Percentiles rank a stretch among this genome's conserved stretches.
phyloP scores from a whole-genome alignment of 2,888 invertebrate genomes.

The Orthosia cruda region DNA sequence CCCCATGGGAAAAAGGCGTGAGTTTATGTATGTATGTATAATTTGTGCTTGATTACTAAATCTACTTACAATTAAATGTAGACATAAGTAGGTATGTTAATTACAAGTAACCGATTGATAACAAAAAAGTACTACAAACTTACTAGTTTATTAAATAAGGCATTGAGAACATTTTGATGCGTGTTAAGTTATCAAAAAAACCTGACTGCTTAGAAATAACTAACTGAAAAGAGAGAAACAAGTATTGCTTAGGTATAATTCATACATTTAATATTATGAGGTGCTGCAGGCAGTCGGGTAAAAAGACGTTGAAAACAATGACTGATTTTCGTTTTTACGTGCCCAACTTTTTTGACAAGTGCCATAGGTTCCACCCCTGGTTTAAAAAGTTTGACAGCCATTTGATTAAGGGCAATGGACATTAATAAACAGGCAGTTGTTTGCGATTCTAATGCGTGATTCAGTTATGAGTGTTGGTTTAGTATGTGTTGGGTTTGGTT shows the following conservation, averaged over 20 bases:
- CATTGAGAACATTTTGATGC: not conserved
- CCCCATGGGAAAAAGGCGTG: too few species aligned
- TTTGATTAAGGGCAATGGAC: conserved; percentile 52
- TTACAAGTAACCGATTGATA: not conserved
- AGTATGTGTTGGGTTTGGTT: conserved; percentile 19
- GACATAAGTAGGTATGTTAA: too few species aligned
- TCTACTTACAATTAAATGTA: not conserved
- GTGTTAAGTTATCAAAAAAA: not conserved
- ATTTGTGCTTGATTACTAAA: not conserved
- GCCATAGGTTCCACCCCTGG: not conserved
- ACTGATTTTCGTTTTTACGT: not conserved
- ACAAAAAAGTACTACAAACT: too few species aligned
- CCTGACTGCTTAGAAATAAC: too few species aligned
- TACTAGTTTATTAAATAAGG: not conserved
- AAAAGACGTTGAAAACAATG: not conserved
- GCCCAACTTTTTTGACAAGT: not conserved
- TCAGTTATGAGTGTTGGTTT: conserved; percentile 37
- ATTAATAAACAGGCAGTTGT: conserved; percentile 48
- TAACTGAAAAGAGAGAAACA: too few species aligned
- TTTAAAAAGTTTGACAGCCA: conserved; percentile 45
- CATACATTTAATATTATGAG: too few species aligned
- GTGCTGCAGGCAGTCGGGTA: too few species aligned
- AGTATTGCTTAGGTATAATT: too few species aligned
- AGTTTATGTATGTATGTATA: too few species aligned
- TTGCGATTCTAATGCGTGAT: conserved; percentile 33